Base-by-base conservation (phyloP, 2,113 vertebrate genomes). In the Mohoua ochrocephala region DNA sequence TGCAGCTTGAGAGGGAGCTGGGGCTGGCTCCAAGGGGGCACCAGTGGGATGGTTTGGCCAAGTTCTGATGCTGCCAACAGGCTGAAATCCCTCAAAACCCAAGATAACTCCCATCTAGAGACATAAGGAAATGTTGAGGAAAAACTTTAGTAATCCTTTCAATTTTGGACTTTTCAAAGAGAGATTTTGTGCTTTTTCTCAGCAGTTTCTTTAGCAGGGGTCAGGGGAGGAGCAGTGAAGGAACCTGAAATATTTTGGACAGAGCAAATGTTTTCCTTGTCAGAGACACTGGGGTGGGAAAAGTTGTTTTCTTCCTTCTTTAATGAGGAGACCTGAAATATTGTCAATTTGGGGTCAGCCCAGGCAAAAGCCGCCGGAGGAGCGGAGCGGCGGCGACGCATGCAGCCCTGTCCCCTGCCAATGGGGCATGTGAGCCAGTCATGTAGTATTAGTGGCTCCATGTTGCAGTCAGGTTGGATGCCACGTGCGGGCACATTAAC, bases 381-480 rank as follows among this genome's bases (percentile, higher is more conserved):
- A 42, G 71, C 3, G 7, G 33, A 5, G 17, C 0, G 0, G 64
- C 0, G 2, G 70, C 0, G 1, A 35, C 3, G 3, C 3, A 0
- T 0, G 1, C 44, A 74, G 75, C 54, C 56, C 54, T 14, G 2
- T 35, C 70, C 77, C 57, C 53, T 9, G 41, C 57, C 33, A 19
- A 10, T 0, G 0, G 60, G 52, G 28, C 87, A 14, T 9, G 21
- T 59, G 74, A 68, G 60, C 33, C 57, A 22, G 75, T 42, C 82
- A 6, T 15, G 20, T 11, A 22, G 41, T 0, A 4, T 44, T 15
- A 79, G 82, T 0, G 4, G 92, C 74, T 42, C 78, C 92, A 10
- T 35, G 26, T 7, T 7, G 68, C 92, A 77, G 88, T 17, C 6
- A 17, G 84, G 71, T 5, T 47, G 76, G 59, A 15, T 18, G 85